A percentile compares a stretch with the other conserved stretches of the same genome.
phyloP scores from a whole-genome alignment of 2,113 vertebrate species.

The Microcebus griseorufus region DNA sequence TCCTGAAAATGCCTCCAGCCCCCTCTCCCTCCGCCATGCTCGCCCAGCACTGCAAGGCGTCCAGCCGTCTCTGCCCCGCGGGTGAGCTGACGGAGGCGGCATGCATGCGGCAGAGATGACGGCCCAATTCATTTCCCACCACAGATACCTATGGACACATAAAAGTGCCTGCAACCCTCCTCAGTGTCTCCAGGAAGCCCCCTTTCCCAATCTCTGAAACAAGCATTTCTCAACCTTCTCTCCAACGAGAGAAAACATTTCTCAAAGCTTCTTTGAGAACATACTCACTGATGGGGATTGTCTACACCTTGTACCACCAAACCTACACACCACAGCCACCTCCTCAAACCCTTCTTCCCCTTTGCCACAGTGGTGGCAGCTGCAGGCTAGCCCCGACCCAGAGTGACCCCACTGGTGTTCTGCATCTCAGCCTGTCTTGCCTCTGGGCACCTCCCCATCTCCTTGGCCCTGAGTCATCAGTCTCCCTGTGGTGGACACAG shows the following conservation, averaged over 20 bases:
- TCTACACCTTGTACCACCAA: neutral
- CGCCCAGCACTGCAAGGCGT: neutral
- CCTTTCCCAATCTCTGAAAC: neutral
- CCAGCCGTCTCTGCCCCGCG: neutral
- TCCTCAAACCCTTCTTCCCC: neutral
- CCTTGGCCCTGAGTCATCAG: neutral
- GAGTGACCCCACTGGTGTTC: neutral
- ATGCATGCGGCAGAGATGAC: neutral
- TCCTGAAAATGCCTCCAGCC: neutral
- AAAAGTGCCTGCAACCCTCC: neutral
- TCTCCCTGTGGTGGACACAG: neutral
- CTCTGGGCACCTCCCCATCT: neutral
- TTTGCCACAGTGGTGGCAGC: neutral
- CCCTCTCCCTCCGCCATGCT: neutral
- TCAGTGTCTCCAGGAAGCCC: neutral
- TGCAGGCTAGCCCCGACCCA: neutral
- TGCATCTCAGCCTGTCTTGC: neutral
- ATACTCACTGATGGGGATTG: no score
- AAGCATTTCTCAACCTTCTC: neutral
- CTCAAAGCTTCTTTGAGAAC: neutral
- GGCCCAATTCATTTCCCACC: neutral
- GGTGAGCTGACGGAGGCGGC: neutral
- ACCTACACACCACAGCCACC: fast-evolving
- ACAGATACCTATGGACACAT: neutral
- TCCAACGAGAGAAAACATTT: neutral